A percentile compares a stretch with the other conserved stretches of the same genome.
Evolutionary conservation across 1,140 invertebrate species (phyloP).

Genomic region (Drosophila serrata): DNA sequence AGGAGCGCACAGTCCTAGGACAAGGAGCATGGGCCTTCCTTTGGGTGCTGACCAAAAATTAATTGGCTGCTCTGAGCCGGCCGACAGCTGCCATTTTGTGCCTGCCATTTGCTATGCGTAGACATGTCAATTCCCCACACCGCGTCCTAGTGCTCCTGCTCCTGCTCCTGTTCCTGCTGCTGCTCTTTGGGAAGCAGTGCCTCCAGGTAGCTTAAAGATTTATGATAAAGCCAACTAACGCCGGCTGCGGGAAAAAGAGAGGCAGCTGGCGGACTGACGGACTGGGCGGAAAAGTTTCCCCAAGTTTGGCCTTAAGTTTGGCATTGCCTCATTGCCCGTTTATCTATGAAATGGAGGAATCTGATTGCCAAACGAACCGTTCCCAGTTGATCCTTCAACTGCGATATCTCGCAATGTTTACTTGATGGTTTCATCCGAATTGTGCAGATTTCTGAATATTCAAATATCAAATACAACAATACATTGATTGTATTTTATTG

Average conservation of each 20-base stretch:
- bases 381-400: slow-evolving; percentile 35
- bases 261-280: neutral
- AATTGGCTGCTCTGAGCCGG: slow-evolving; percentile 69
- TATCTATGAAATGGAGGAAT: slow-evolving; percentile 78
- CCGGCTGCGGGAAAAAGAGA: neutral
- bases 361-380: slow-evolving; percentile 53
- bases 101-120: slow-evolving; percentile 66
- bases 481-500: slow-evolving; percentile 23
- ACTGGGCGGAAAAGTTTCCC: slow-evolving; percentile 57
- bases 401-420: slow-evolving; percentile 10
- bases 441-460: slow-evolving; percentile 20
- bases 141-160: neutral
- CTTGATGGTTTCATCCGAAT: neutral
- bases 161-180: neutral
- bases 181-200: slow-evolving; percentile 16
- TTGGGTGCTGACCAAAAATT: slow-evolving; percentile 66
- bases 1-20: neutral
- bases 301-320: slow-evolving; percentile 70
- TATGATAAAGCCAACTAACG: slow-evolving; percentile 72
- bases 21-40: slow-evolving; percentile 28
- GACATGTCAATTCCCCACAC: slow-evolving; percentile 67
- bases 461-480: slow-evolving; percentile 17
- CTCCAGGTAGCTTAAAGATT: slow-evolving; percentile 76
- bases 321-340: slow-evolving; percentile 69
- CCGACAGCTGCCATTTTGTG: slow-evolving; percentile 75